Conservation (phyloP, 2,113 vertebrate species). For the Cepphus grylle region DNA sequence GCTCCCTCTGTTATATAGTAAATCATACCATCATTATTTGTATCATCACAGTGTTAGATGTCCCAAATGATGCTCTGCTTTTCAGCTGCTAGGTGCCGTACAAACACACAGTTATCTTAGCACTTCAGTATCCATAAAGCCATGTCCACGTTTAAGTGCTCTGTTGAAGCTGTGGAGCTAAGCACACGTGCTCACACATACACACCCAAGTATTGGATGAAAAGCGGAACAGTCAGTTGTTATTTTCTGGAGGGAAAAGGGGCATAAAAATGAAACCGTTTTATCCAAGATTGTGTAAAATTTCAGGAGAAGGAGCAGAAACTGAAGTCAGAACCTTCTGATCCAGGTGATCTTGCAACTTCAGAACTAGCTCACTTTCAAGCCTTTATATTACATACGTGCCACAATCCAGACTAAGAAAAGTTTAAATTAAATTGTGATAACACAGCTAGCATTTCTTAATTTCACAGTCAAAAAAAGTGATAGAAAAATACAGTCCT, state of each 20-base stretch:
- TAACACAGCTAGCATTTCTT: not conserved
- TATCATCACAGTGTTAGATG: not conserved
- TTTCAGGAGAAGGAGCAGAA: not conserved
- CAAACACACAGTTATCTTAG: not conserved
- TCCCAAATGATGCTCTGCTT: not conserved
- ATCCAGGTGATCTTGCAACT: not conserved
- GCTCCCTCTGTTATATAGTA: not conserved
- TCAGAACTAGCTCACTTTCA: not conserved
- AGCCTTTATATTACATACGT: not conserved
- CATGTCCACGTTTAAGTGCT: not conserved
- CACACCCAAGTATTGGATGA: not conserved
- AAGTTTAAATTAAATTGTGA: not conserved
- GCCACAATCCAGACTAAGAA: not conserved
- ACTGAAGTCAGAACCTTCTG: not conserved
- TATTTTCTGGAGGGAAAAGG: not conserved
- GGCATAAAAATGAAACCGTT: not conserved
- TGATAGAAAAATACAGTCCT: not conserved
- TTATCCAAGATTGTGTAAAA: not conserved
- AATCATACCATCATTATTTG: not conserved
- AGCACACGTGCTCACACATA: fast-evolving
- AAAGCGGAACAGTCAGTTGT: not conserved
- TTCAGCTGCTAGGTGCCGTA: not conserved
- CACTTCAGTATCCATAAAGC: not conserved
- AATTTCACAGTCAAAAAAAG: not conserved
- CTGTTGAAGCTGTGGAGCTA: not conserved